Evolutionary conservation across 2,888 invertebrate species (phyloP).

Genomic region (Drosophila bunnanda): DNA sequence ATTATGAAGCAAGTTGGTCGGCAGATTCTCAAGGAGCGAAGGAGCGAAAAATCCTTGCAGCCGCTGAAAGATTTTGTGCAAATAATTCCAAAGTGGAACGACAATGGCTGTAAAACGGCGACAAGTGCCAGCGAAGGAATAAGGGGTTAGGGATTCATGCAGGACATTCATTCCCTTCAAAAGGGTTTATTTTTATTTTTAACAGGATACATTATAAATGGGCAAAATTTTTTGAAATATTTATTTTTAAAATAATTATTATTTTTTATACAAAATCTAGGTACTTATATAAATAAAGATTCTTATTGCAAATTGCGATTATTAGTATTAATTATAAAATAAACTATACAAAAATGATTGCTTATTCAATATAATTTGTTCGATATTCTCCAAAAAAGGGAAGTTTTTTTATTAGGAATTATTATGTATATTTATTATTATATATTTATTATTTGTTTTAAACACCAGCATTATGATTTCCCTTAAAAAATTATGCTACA

Average conservation of each 20-base stretch:
- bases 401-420: too few relatives aligned
- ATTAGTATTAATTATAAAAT: too few relatives aligned
- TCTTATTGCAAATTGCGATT: too few relatives aligned
- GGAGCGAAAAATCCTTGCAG: slow-evolving; percentile 37
- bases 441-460: too few relatives aligned
- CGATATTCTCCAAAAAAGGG: too few relatives aligned
- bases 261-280: too few relatives aligned
- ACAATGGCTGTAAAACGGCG: slow-evolving; percentile 52
- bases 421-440: too few relatives aligned
- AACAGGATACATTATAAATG: not conserved
- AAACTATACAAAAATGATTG: too few relatives aligned
- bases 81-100: slow-evolving; percentile 73
- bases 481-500: not conserved
- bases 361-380: too few relatives aligned
- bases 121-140: slow-evolving; percentile 14
- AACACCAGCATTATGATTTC: not conserved
- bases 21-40: slow-evolving; percentile 21
- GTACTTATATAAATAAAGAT: too few relatives aligned
- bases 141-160: slow-evolving; percentile 10
- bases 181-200: slow-evolving; percentile 3
- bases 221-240: accelerated
- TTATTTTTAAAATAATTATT: not conserved
- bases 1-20: slow-evolving; percentile 39
- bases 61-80: slow-evolving; percentile 74
- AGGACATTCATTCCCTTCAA: not conserved